Evolutionary conservation across 2,113 vertebrate species (phyloP).

Genomic region (Gallinago paraguaiae): DNA sequence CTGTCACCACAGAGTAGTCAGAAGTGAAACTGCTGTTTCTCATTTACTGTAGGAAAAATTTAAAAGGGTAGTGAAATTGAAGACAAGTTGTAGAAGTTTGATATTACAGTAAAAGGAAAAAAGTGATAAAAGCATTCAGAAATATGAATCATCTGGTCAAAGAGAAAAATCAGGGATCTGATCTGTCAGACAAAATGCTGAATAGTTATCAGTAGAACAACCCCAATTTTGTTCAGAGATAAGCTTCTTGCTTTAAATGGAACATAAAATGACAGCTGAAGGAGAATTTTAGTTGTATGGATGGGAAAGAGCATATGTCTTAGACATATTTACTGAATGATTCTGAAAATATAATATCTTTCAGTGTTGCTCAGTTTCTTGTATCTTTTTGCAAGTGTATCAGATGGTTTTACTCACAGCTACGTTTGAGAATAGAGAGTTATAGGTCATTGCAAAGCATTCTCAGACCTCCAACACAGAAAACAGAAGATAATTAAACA

Average conservation of each 20-base stretch:
- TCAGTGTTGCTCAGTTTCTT: not conserved
- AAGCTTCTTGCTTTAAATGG: not conserved
- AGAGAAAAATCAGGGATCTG: not conserved
- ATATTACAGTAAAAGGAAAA: not conserved
- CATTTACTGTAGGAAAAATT: not conserved
- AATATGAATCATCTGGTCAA: not conserved
- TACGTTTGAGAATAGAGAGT: not conserved
- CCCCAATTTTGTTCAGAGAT: not conserved
- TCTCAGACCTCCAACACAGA: not conserved
- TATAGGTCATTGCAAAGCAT: not conserved
- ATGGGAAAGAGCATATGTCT: not conserved
- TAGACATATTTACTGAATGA: not conserved
- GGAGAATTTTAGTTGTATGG: not conserved
- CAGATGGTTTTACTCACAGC: not conserved
- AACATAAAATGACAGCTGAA: not conserved
- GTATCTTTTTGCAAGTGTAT: not conserved
- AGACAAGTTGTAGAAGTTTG: not conserved
- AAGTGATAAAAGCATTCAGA: not conserved
- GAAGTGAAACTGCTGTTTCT: not conserved
- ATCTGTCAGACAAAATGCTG: not conserved
- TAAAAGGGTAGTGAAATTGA: not conserved
- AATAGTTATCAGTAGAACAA: not conserved
- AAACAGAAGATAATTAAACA: not conserved
- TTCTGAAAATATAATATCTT: not conserved
- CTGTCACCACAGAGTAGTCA: not conserved